Evolutionary conservation across 1,140 invertebrate species (phyloP), one percentile per base, ranked within the genome.

Genomic region (Ganaspis sp.): DNA sequence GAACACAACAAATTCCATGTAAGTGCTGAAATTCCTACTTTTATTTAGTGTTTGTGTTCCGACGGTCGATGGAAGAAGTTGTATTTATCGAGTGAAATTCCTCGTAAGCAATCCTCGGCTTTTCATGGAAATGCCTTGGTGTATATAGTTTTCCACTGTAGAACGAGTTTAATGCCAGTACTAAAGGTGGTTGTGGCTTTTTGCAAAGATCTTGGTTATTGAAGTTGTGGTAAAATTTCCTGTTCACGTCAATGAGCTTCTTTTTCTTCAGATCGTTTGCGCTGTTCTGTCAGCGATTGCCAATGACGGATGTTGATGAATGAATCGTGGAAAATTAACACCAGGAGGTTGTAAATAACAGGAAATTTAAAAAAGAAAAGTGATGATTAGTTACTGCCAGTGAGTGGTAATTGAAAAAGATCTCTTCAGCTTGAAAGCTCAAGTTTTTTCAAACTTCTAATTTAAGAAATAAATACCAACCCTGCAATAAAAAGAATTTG

Each of bases 1-100:
- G 95, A 96, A 96, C 91, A 96, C 95, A 81, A 95, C 95, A 37
- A 96, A 96, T 89, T 95, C 94, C 84, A 94, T 95, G 94, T 94
- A 91, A 94, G 94, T 90, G 72, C 4, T 53, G 21, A 58, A 64
- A 12, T 12, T 23, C 23, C 15, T 15, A 42, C 45, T 64, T 71
- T 42, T 54, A 53, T 73, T n/a, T 12, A 54, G 38, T 26, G 26
- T 69, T 19, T 40, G 34, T 70, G 21, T 45, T 19, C 40, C 34
- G n/a, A 9, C 40, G 69, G n/a, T 11, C n/a, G 37, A 21, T 21
- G 69, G 29, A 21, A 11, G 19, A 34, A 21, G 54, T 9, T 64
- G 58, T n/a, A 26, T 29, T 64, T 64, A 64, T 15, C 15, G 58
- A 64, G 23, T 29, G 58, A 64, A 64, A 15, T 64, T 64, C 58